phyloP scores from a whole-genome alignment of 2,888 invertebrate genomes.

The Chironomus riparius region DNA sequence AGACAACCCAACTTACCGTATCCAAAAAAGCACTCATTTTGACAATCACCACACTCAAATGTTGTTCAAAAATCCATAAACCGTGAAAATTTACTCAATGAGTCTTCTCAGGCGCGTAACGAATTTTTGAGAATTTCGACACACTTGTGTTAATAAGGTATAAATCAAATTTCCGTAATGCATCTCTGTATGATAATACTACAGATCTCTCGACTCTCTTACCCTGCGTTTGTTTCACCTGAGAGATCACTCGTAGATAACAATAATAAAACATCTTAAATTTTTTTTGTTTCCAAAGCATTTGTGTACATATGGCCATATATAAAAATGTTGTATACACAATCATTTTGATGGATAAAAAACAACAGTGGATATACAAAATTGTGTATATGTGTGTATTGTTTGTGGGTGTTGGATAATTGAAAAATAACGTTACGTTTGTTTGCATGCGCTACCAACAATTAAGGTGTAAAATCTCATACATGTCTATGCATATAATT shows the following conservation, averaged over 20 bases:
- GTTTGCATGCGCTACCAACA: neutral
- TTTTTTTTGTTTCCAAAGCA: neutral
- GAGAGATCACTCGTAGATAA: neutral
- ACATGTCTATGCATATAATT: too few species aligned
- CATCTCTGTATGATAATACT: neutral
- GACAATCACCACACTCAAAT: neutral
- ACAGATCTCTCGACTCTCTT: neutral
- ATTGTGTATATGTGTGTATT: neutral
- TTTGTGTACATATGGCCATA: neutral
- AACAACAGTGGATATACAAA: neutral
- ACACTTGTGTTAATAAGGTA: neutral
- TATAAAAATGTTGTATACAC: neutral
- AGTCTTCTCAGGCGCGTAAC: neutral
- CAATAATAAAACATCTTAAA: neutral
- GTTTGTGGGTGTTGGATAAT: neutral
- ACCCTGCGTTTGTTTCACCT: neutral
- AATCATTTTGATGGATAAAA: neutral
- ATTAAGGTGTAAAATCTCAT: neutral
- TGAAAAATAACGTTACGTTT: neutral
- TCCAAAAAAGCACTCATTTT: too few species aligned
- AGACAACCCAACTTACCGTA: too few species aligned
- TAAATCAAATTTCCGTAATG: neutral
- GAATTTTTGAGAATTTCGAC: neutral
- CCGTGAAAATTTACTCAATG: neutral
- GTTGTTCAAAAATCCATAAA: neutral